Evolutionary conservation across 2,888 invertebrate genomes (phyloP).

Genomic region (Agapetus fuscipes): DNA sequence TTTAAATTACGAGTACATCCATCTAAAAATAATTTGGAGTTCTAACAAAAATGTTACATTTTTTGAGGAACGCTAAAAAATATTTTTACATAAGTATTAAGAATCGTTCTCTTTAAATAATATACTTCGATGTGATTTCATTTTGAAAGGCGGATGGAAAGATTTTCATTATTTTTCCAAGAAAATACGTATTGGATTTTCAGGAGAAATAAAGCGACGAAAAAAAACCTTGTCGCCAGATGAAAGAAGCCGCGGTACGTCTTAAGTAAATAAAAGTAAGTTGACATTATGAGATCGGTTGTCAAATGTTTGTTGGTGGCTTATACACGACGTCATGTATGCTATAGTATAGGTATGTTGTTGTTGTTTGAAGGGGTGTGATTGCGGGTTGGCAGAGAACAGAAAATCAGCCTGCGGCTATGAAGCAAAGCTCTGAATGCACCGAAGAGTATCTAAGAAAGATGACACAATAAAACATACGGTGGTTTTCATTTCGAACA

Average conservation of each 20-base stretch:
- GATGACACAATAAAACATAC: conserved; percentile 1
- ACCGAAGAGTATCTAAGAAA: background rate
- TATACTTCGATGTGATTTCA: background rate
- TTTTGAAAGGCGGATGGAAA: background rate
- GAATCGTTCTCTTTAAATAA: too few species aligned
- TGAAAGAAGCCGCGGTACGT: background rate
- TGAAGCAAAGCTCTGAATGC: background rate
- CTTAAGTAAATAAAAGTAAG: background rate
- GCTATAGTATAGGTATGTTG: too few species aligned
- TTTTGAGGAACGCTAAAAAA: too few species aligned
- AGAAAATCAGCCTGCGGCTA: background rate
- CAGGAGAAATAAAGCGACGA: background rate
- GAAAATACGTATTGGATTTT: background rate
- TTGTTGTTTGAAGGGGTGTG: too few species aligned
- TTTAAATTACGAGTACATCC: too few species aligned
- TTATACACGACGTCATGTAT: background rate
- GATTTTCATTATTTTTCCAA: background rate
- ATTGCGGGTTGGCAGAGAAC: background rate
- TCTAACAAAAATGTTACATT: too few species aligned
- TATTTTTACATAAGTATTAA: too few species aligned
- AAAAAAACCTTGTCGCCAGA: background rate
- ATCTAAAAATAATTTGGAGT: too few species aligned
- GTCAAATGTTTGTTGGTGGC: background rate
- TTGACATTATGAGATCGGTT: conserved; percentile 5
- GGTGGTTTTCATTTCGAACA: conserved; percentile 11